A percentile compares a stretch with the other conserved stretches of the same genome.
Evolutionary conservation across 2,888 invertebrate genomes (phyloP).

Genomic region (Linyphia triangularis): DNA sequence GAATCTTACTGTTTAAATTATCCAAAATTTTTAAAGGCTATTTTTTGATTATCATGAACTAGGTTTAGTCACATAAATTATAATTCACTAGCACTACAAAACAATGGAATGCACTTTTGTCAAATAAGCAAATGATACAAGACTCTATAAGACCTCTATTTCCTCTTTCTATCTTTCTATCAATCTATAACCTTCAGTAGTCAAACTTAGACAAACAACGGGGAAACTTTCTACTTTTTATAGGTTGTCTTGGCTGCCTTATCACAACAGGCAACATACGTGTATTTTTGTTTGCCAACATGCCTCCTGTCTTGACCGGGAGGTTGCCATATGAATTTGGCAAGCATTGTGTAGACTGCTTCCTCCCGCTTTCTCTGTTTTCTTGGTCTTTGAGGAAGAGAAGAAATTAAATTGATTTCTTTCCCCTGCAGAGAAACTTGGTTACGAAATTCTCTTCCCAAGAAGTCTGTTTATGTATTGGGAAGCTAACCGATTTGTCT

Average conservation of each 20-base stretch:
- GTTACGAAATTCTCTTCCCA: constrained; percentile 46
- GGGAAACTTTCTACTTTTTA: constrained; percentile 65
- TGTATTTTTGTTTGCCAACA: constrained; percentile 66
- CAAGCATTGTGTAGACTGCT: constrained; percentile 38
- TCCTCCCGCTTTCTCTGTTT: not conserved
- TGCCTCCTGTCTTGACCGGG: constrained; percentile 43
- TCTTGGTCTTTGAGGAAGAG: constrained; percentile 8
- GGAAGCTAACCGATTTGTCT: constrained; percentile 41
- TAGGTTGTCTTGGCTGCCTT: constrained; percentile 36
- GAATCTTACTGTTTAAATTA: too few species aligned
- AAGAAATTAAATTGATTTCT: constrained; percentile 60
- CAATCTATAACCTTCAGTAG: constrained; percentile 47
- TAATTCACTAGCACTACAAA: too few species aligned
- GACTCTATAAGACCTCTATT: not conserved
- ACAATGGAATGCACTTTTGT: too few species aligned
- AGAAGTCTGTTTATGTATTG: constrained; percentile 21
- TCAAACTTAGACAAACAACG: constrained; percentile 64
- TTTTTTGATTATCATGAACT: too few species aligned
- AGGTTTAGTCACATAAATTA: too few species aligned
- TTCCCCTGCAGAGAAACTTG: constrained; percentile 31
- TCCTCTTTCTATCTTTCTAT: constrained; percentile 1
- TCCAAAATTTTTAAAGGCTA: too few species aligned
- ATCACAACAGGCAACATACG: constrained; percentile 48
- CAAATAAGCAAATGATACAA: too few species aligned
- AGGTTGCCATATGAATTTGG: constrained; percentile 61